Conservation (phyloP, 1,140 invertebrate genomes). For the Pararge aegeria region DNA sequence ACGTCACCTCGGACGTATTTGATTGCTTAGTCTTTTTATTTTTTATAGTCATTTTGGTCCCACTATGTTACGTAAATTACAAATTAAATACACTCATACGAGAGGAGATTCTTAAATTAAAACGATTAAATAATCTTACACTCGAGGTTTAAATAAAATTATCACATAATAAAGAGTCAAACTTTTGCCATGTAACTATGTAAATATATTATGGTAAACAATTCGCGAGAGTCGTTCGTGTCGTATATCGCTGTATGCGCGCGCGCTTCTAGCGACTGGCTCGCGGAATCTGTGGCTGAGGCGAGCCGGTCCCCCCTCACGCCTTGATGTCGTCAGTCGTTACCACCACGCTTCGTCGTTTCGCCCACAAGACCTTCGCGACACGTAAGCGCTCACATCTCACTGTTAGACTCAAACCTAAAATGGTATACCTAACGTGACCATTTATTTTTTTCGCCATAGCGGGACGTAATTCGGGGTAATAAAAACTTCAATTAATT, state of each 20-base stretch:
- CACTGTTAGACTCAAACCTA: conserved; percentile 65
- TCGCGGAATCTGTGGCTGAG: conserved; percentile 61
- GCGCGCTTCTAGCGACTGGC: conserved; percentile 66
- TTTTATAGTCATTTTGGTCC: conserved; percentile 76
- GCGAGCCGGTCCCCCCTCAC: conserved; percentile 49
- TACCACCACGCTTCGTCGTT: conserved; percentile 19
- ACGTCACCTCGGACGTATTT: conserved; percentile 61
- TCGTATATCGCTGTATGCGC: conserved; percentile 56
- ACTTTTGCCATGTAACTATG: conserved; percentile 61
- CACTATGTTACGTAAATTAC: conserved; percentile 41
- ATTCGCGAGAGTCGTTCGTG: conserved; percentile 77
- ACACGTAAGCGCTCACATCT: conserved; percentile 76
- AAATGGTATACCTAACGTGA: conserved; percentile 53
- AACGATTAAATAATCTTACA: conserved; percentile 61
- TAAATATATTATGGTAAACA: conserved; percentile 40
- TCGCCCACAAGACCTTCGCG: conserved; percentile 69
- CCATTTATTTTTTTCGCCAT: no score
- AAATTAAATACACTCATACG: conserved; percentile 39
- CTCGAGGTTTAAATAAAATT: conserved; percentile 39
- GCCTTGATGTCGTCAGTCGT: conserved; percentile 42
- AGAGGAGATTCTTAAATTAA: conserved; percentile 62
- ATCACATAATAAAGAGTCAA: conserved; percentile 64
- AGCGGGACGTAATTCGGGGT: no score
- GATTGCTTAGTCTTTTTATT: conserved; percentile 78
- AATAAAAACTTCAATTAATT: no score